Conservation (phyloP, 2,797 vertebrate species). For the Gallinago nigripennis region DNA sequence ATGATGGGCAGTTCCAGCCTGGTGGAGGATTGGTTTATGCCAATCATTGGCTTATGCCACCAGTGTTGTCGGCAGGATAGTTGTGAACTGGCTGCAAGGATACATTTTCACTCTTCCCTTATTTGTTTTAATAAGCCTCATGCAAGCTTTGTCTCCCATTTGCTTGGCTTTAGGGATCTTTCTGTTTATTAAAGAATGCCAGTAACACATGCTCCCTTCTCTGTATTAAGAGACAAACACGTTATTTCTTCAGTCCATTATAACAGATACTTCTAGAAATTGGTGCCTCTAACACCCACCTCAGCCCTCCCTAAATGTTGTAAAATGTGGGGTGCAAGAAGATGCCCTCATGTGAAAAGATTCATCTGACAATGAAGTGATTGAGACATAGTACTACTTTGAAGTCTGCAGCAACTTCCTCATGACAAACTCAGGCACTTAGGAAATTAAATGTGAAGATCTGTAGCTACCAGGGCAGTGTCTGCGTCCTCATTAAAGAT, state of each 20-base stretch:
- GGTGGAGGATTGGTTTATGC: background rate
- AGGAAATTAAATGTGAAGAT: constrained; percentile 3
- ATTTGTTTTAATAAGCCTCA: background rate
- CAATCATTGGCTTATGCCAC: background rate
- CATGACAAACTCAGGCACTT: background rate
- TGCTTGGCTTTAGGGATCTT: background rate
- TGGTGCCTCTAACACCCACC: background rate
- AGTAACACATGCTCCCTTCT: background rate
- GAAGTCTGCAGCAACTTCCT: background rate
- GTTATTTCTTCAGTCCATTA: background rate
- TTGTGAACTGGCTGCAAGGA: background rate
- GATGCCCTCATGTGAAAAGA: background rate
- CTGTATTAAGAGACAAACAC: background rate
- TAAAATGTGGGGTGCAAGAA: background rate
- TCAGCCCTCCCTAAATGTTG: background rate
- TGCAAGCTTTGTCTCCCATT: background rate
- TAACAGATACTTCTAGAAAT: background rate
- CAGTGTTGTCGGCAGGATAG: background rate
- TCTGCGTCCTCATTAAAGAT: constrained; percentile 29
- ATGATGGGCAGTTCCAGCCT: background rate
- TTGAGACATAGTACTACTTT: background rate
- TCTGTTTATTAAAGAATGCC: background rate
- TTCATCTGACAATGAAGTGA: background rate
- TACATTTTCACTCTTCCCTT: background rate
- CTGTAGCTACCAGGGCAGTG: background rate